These are phyloP conservation scores for Caloenas nicobarica DNA, from an alignment of 2,113 vertebrate genomes.

Conservation along the genomic window DNA sequence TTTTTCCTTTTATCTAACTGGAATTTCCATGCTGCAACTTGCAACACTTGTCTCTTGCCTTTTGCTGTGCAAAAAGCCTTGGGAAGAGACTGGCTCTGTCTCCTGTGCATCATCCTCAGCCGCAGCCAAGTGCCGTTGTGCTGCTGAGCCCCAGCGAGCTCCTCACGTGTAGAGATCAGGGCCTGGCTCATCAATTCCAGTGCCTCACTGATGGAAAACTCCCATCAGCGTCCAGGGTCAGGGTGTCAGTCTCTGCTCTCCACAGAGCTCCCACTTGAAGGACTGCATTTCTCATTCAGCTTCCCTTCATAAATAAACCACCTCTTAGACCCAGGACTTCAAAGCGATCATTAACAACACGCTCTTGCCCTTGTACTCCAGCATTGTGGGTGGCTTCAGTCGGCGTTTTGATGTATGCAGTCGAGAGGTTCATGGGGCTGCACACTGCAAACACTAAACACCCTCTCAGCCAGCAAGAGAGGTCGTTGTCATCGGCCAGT, in stretches of 20 bases:
- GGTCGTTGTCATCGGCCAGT: not conserved
- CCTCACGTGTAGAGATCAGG: not conserved
- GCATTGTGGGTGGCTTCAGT: conserved; percentile 2
- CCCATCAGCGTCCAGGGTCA: not conserved
- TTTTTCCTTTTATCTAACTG: not conserved
- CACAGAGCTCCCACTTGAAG: not conserved
- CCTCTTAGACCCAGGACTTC: not conserved
- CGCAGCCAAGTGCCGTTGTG: not conserved
- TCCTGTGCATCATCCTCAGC: not conserved
- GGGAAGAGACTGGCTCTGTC: not conserved
- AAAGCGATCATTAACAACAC: not conserved
- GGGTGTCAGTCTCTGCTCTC: not conserved
- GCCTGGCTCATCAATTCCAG: not conserved
- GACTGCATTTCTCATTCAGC: not conserved
- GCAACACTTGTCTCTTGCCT: not conserved
- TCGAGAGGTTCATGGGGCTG: not conserved
- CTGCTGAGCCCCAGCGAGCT: not conserved
- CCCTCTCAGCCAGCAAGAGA: not conserved
- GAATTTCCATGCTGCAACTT: not conserved
- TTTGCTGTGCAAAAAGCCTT: not conserved
- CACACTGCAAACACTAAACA: not conserved
- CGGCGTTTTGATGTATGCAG: not conserved
- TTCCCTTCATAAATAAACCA: conserved; percentile 5
- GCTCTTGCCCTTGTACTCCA: not conserved
- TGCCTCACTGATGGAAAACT: not conserved